Conservation (phyloP, 2,888 invertebrate genomes). For the Digitonthophagus gazella region DNA sequence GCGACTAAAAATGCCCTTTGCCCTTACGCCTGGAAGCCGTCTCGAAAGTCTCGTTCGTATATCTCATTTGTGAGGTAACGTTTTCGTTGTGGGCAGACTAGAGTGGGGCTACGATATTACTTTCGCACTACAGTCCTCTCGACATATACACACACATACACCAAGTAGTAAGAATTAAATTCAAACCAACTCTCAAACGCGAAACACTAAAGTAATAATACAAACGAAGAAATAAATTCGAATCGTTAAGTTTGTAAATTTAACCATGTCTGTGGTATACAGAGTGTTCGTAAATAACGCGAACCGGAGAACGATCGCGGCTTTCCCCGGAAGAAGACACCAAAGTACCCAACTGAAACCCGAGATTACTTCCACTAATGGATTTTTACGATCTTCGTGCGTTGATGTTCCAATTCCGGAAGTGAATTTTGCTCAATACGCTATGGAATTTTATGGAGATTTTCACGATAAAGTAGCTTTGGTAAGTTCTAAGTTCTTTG, state of each 20-base stretch:
- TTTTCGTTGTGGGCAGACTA: too few relatives aligned
- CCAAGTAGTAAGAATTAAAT: too few relatives aligned
- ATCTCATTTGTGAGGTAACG: too few relatives aligned
- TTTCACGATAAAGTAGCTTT: constrained; percentile 52
- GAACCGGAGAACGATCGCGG: constrained; percentile 16
- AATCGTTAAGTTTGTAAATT: not conserved
- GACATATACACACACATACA: too few relatives aligned
- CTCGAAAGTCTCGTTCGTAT: too few relatives aligned
- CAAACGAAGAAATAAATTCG: not conserved
- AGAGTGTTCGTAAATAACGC: constrained; percentile 19
- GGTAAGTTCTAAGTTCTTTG: constrained; percentile 33
- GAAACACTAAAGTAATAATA: too few relatives aligned
- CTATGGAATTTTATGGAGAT: constrained; percentile 55
- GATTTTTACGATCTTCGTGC: constrained; percentile 45
- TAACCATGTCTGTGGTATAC: constrained; percentile 21
- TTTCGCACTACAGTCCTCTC: too few relatives aligned
- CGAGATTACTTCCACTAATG: not conserved
- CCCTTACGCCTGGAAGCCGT: too few relatives aligned
- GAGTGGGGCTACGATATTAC: too few relatives aligned
- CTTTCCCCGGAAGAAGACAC: constrained; percentile 8
- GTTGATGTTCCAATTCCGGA: constrained; percentile 55
- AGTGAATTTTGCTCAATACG: constrained; percentile 55
- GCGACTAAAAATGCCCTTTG: too few relatives aligned
- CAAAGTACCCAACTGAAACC: constrained; percentile 15
- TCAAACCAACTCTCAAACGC: too few relatives aligned